Conservation (phyloP, 2,797 vertebrate genomes). For the Nannoperca australis region DNA sequence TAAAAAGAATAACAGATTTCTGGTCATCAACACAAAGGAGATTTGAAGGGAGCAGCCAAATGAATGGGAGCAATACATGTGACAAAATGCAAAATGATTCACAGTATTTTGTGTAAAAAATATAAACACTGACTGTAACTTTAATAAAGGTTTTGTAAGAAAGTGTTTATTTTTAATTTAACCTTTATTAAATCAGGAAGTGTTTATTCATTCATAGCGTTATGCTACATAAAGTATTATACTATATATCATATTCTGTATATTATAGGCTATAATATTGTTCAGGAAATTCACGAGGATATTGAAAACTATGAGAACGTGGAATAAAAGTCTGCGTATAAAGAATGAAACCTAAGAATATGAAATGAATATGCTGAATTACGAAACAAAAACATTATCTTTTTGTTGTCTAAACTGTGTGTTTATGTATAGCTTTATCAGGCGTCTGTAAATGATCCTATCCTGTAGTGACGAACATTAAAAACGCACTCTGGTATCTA, state of each 20-base stretch:
- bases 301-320: neutral
- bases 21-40: neutral
- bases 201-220: neutral
- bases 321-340: neutral
- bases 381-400: neutral
- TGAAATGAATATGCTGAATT: neutral
- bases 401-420: neutral
- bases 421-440: neutral
- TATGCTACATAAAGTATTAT: neutral
- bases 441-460: neutral
- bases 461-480: neutral
- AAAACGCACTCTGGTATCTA: conserved; percentile 2
- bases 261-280: neutral
- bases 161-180: neutral
- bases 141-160: neutral
- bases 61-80: neutral
- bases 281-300: neutral
- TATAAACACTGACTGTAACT: neutral
- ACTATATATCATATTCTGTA: neutral
- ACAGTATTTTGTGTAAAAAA: neutral
- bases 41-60: conserved; percentile 3
- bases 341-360: neutral
- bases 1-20: neutral
- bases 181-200: neutral
- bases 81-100: neutral